Base-by-base conservation (phyloP, 2,113 vertebrate species). In the Brachirus orientalis region DNA sequence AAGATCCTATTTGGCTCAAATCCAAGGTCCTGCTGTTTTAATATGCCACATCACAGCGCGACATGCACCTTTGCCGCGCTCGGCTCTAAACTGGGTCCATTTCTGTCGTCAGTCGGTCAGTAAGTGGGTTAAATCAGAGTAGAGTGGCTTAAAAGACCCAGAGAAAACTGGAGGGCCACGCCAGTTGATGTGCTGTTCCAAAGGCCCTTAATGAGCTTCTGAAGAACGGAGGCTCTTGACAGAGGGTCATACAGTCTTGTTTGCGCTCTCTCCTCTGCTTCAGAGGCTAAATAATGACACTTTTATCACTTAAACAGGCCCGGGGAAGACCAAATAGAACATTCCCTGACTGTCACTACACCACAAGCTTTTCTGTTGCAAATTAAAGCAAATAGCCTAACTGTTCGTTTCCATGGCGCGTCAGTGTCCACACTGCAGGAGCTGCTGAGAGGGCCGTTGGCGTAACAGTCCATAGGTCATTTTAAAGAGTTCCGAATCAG, bases 271-370 rank as follows among this genome's bases (percentile, higher is more conserved):
- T 85, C 80, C 95, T 90, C 92, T 89, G 88, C 89, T 91, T 90
- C 80, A 88, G 82, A 85, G 82, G 86, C 91, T 96, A 96, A 97
- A 97, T 96, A 95, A 94, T 93, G 95, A 95, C 94, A 94, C 92
- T 96, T 95, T 94, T 93, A 95, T 94, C 95, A 95, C 95, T 95
- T 93, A 96, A 96, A 96, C 93, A 89, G 95, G 93, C 95, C 95
- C 93, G 67, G 78, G 72, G 93, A 90, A 94, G 91, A 94, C 86
- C 90, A 84, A 84, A 85, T 80, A 94, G 93, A 93, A 88, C 96
- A 96, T 98, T 97, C 97, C 85, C 94, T 92, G 66, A 86, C 87
- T 92, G 95, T 97, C 93, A 89, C 95, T 94, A 92, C 95, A 95
- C 94, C 93, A 93, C 86, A 81, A 86, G 63, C 88, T 90, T 93